Base-by-base conservation (phyloP, 2,888 invertebrate genomes). In the Rapana venosa region DNA sequence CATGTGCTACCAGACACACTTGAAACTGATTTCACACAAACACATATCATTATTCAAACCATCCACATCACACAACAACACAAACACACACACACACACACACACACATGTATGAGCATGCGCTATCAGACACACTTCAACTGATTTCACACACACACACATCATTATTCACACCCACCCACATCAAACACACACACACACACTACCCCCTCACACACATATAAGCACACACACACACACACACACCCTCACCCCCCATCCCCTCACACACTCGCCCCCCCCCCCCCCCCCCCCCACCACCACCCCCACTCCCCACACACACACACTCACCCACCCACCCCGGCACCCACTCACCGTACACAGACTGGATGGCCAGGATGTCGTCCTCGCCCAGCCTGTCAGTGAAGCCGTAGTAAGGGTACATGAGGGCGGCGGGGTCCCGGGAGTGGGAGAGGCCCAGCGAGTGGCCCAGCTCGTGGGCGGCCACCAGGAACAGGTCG, bases 381-480 rank as follows among this genome's bases (percentile, higher is more conserved):
- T 96, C 96, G 87, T 95, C 95, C 2, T 91, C n/a, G 32, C 93
- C 93, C 30, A 93, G 94, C 87, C 94, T 92, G 32, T n/a, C 58
- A 0, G 92, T 91, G 32, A 90, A 92, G 87, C 93, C 95, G 90
- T 94, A 95, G 90, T 92, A 94, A 0, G 96, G 96, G 2, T 94
- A 95, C 96, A 96, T 96, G 58, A 96, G 92, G 15, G 96, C 93
- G 0, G 90, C 92, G 17, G 85, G 91, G 13, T 93, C 94, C 0
- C 92, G 92, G 4, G 95, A 95, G 91, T 96, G 96, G 30, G 93
- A 93, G 35, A 96, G 93, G 4, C 96, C 96, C 20, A 96, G 92
- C 8, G 95, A 93, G 91, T 96, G 96, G 0, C 96, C 96, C 15
- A 96, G 93, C 91, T 96, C 96, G 90, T 96, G 96, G 32, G 95